These are phyloP conservation scores for Sinella curviseta DNA, from an alignment of 1,140 invertebrate species.

Conservation along the genomic window DNA sequence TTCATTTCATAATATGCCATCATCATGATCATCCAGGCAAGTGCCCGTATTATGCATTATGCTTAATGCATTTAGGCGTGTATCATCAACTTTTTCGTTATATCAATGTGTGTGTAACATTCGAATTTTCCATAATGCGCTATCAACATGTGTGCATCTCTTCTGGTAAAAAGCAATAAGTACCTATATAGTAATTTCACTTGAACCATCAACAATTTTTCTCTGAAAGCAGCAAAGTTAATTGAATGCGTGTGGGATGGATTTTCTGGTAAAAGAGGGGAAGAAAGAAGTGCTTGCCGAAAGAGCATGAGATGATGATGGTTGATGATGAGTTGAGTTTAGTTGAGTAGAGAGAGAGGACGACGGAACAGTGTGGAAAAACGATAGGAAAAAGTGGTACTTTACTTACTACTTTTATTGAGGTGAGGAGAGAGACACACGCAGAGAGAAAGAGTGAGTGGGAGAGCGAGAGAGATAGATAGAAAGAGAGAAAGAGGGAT, in stretches of 20 bases:
- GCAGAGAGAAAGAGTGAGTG: slow-evolving; percentile 9
- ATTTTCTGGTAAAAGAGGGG: not conserved
- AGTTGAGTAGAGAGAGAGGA: not conserved
- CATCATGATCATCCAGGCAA: too few relatives aligned
- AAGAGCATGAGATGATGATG: not conserved
- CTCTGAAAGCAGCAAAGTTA: not conserved
- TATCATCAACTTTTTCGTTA: too few relatives aligned
- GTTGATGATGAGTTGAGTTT: not conserved
- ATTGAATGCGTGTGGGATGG: slow-evolving; percentile 24
- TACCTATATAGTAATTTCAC: slow-evolving; percentile 6
- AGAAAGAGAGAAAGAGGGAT: slow-evolving; percentile 25
- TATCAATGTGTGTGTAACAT: too few relatives aligned
- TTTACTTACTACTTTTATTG: not conserved
- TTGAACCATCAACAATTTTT: slow-evolving; percentile 15
- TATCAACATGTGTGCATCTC: too few relatives aligned
- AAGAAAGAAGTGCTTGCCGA: not conserved
- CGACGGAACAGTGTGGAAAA: not conserved
- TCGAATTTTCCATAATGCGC: too few relatives aligned
- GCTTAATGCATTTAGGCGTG: too few relatives aligned
- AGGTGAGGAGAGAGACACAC: not conserved
- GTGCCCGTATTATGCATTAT: too few relatives aligned
- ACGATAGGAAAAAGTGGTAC: slow-evolving; percentile 11
- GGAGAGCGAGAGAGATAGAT: not conserved
- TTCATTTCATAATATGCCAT: too few relatives aligned
- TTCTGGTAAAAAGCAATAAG: too few relatives aligned